A percentile compares a stretch with the other conserved stretches of the same genome.
Conservation (phyloP, 2,113 vertebrate genomes). For the Anguilla japonica region DNA sequence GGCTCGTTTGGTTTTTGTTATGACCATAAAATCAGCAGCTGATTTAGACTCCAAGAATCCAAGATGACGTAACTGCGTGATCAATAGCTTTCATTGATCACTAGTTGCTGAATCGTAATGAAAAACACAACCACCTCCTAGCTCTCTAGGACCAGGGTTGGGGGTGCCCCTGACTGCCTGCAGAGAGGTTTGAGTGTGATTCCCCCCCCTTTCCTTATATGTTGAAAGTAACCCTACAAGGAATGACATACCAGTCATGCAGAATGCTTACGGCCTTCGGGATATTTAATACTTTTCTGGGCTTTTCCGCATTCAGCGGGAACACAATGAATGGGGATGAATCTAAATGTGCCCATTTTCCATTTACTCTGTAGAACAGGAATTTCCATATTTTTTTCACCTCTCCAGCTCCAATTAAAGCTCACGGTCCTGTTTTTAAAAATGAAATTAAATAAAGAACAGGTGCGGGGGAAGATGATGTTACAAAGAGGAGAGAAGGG, state of each 20-base stretch:
- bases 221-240: background rate
- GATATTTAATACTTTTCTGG: background rate
- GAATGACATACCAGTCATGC: background rate
- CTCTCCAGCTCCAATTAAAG: constrained; percentile 10
- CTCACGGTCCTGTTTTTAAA: constrained; percentile 18
- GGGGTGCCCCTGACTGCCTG: background rate
- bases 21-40: background rate
- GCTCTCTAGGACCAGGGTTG: too few species aligned
- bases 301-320: background rate
- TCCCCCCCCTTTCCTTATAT: background rate
- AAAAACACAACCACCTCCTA: background rate
- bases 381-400: background rate
- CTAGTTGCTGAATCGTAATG: background rate
- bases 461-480: constrained; percentile 32
- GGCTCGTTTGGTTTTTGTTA: background rate
- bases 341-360: background rate
- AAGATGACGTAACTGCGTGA: too few species aligned
- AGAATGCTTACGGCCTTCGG: constrained; percentile 15
- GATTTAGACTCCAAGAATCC: background rate
- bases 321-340: background rate
- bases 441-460: background rate
- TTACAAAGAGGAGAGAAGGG: constrained; percentile 24
- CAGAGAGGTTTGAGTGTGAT: background rate
- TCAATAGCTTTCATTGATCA: background rate
- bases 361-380: constrained; percentile 15